phyloP scores from a whole-genome alignment of 2,113 vertebrate species.

The Cepphus grylle region DNA sequence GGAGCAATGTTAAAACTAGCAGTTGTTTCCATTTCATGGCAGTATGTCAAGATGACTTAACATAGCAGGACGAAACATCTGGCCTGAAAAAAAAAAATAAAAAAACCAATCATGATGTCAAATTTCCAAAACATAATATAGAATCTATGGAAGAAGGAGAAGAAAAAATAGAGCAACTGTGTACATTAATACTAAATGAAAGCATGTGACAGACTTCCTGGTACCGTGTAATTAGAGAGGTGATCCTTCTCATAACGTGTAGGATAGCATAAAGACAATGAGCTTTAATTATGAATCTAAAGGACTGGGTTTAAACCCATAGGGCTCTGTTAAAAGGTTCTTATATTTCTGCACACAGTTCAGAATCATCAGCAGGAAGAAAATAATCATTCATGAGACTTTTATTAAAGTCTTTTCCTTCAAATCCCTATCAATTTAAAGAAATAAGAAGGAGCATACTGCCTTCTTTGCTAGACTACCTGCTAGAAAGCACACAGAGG shows the following conservation, averaged over 20 bases:
- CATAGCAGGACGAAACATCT: constrained; percentile 72
- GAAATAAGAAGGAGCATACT: constrained; percentile 62
- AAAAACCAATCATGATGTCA: constrained; percentile 1
- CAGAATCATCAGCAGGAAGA: constrained; percentile 48
- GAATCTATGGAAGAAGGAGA: constrained; percentile 20
- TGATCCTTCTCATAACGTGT: constrained; percentile 51
- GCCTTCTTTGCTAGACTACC: constrained; percentile 66
- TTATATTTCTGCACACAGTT: constrained; percentile 52
- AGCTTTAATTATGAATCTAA: constrained; percentile 68
- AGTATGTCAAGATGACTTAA: constrained; percentile 76
- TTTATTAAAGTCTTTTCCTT: constrained; percentile 68
- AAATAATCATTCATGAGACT: constrained; percentile 68
- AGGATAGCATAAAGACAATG: constrained; percentile 53
- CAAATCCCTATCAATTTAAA: constrained; percentile 72
- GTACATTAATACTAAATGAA: constrained; percentile 45
- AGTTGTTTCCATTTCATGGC: constrained; percentile 72
- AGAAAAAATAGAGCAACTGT: constrained; percentile 47
- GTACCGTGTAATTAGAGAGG: constrained; percentile 38
- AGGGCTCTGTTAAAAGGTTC: constrained; percentile 31
- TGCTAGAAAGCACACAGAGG: constrained; percentile 67
- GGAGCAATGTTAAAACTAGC: constrained; percentile 69
- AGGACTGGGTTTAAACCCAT: constrained; percentile 47
- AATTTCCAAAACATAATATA: constrained; percentile 68
- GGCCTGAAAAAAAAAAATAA: constrained; percentile 3
- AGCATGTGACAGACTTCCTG: constrained; percentile 46